Base-by-base conservation (phyloP, 2,113 vertebrate genomes). In the Chloropsis hardwickii region DNA sequence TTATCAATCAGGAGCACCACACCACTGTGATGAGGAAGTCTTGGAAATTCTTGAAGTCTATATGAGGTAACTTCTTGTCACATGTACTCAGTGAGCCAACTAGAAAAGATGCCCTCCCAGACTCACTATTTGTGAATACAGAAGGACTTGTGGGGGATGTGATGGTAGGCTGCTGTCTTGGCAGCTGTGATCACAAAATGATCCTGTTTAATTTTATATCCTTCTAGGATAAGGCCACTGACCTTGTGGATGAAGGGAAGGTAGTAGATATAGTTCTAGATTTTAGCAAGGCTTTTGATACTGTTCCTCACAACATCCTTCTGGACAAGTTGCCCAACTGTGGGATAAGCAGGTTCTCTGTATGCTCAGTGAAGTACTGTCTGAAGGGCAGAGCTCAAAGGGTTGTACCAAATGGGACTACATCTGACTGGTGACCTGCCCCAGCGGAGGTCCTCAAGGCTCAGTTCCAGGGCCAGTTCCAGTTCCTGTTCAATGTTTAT, bases 251-350 rank as follows among this genome's bases (percentile, higher is more conserved):
- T 48, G 6, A 72, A 77, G 14, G 19, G 23, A 56, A 78, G 5
- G 23, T 2, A 0, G 27, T 1, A 0, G 10, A 56, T 33, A 29
- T 4, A 69, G 33, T 39, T 70, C 47, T 37, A 18, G 39, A 77
- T 60, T 69, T 81, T 33, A 67, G 14, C 44, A 60, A 74, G 50
- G 40, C 19, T 66, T 85, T 64, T 81, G 45, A 50, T 58, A 40
- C 22, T 42, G 33, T 11, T 11, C 16, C 7, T 69, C 21, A 44
- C 11, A 80, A 45, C 12, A 80, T 17, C 51, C 13, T 57, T 83
- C 53, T 0, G 0, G 35, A 58, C 18, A 67, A 66, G 23, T 2
- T 58, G 50, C 35, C 25, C 44, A 78, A 0, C 14, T 37, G 17
- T 37, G 16, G 10, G 19, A 61, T 16, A 5, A 73, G 22, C 12